Percentiles rank a stretch among this genome's conserved stretches.
Conservation (phyloP, 2,888 invertebrate species). For the Athripsodes cinereus region DNA sequence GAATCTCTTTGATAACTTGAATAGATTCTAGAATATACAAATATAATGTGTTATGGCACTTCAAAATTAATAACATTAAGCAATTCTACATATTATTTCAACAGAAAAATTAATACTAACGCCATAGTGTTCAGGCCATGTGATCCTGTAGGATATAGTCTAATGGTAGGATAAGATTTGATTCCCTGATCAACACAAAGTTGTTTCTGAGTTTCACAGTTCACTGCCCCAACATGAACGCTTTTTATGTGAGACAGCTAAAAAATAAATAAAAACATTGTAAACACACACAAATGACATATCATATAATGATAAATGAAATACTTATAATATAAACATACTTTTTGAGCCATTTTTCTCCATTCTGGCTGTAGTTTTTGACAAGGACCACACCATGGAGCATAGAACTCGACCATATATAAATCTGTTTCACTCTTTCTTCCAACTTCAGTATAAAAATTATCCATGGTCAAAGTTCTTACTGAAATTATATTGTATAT, state of each 20-base stretch:
- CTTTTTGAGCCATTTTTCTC: slow-evolving; percentile 55
- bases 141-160: slow-evolving; percentile 56
- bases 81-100: no score
- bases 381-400: slow-evolving; percentile 72
- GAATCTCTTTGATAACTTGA: slow-evolving; percentile 55
- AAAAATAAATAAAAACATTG: slow-evolving; percentile 25
- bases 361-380: slow-evolving; percentile 62
- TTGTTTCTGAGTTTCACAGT: slow-evolving; percentile 54
- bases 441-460: slow-evolving; percentile 49
- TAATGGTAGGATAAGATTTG: slow-evolving; percentile 61
- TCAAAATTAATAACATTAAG: no score
- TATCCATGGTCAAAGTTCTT: slow-evolving; percentile 41
- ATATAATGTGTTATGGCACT: no score
- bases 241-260: slow-evolving; percentile 42
- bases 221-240: slow-evolving; percentile 57
- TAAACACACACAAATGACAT: background rate
- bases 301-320: slow-evolving; percentile 5
- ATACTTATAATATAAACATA: slow-evolving; percentile 28
- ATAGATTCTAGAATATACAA: slow-evolving; percentile 48
- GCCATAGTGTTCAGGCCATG: slow-evolving; percentile 44
- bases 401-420: slow-evolving; percentile 67
- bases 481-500: slow-evolving; percentile 14
- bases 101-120: slow-evolving; percentile 46
- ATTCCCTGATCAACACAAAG: slow-evolving; percentile 56
- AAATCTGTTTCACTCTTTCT: slow-evolving; percentile 49